Conservation (phyloP, 2,888 invertebrate genomes). For the Dastarcus helophoroides region DNA sequence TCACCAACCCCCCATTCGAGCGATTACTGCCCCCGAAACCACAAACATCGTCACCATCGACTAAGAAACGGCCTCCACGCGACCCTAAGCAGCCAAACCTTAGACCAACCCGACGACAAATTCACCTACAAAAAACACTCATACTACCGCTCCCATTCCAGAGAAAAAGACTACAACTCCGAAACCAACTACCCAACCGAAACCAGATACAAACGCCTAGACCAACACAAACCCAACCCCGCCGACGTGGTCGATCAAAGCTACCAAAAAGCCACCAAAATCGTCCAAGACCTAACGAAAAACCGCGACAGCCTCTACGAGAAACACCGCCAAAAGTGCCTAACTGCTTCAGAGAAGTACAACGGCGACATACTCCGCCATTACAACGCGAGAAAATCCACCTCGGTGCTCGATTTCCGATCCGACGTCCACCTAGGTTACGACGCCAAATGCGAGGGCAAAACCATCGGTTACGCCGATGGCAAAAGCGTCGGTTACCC, state of each 20-base stretch:
- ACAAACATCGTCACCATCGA: conserved; percentile 28
- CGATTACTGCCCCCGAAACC: conserved; percentile 25
- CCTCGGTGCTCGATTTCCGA: conserved; percentile 45
- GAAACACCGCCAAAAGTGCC: conserved; percentile 33
- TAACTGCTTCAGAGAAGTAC: conserved; percentile 35
- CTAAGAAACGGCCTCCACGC: conserved; percentile 31
- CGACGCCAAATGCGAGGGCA: too few species aligned
- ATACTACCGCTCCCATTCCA: conserved; percentile 29
- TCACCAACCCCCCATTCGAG: conserved; percentile 25
- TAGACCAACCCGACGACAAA: conserved; percentile 34
- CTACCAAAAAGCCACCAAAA: conserved; percentile 35
- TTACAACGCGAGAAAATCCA: conserved; percentile 45
- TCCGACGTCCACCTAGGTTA: conserved; percentile 33
- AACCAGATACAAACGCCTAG: conserved; percentile 22
- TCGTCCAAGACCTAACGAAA: conserved; percentile 34
- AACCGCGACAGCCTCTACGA: conserved; percentile 27
- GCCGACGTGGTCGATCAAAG: conserved; percentile 33
- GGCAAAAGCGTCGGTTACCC: conserved; percentile 36
- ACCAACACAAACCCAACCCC: conserved; percentile 21
- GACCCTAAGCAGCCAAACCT: conserved; percentile 40
- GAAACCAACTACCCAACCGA: conserved; percentile 48
- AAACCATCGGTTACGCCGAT: too few species aligned
- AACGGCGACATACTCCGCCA: conserved; percentile 32
- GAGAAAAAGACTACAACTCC: conserved; percentile 43
- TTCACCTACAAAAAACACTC: conserved; percentile 23